Evolutionary conservation across 2,797 vertebrate genomes (phyloP).

Genomic region (Danio kyathit): DNA sequence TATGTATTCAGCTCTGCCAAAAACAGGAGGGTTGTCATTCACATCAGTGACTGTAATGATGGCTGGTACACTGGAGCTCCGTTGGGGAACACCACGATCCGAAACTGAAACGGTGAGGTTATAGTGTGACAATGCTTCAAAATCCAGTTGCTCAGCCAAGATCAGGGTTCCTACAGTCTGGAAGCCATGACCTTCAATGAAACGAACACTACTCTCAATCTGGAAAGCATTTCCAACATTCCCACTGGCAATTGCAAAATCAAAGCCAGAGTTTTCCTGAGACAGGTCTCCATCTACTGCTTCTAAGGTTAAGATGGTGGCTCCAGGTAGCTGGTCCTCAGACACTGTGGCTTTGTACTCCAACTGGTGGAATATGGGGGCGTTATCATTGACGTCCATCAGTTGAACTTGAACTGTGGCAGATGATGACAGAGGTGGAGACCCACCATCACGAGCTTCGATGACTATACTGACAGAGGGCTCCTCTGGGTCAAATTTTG

Average conservation of each 20-base stretch:
- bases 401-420: constrained; percentile 91
- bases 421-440: constrained; percentile 85
- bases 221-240: constrained; percentile 92
- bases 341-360: constrained; percentile 85
- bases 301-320: constrained; percentile 90
- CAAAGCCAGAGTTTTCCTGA: constrained; percentile 88
- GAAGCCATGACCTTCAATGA: constrained; percentile 84
- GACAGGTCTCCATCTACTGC: constrained; percentile 89
- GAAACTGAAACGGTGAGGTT: constrained; percentile 93
- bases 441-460: constrained; percentile 88
- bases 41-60: constrained; percentile 87
- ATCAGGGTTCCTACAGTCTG: constrained; percentile 88
- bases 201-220: constrained; percentile 89
- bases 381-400: constrained; percentile 92
- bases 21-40: constrained; percentile 93
- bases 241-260: constrained; percentile 93
- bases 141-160: constrained; percentile 90
- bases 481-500: constrained; percentile 81
- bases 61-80: constrained; percentile 86
- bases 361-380: constrained; percentile 87
- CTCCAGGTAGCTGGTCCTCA: constrained; percentile 89
- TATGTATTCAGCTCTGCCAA: constrained; percentile 84
- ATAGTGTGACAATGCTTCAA: constrained; percentile 87
- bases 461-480: constrained; percentile 89
- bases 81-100: constrained; percentile 90